phyloP scores from a whole-genome alignment of 2,888 invertebrate genomes.

The Metallyticus violacea region DNA sequence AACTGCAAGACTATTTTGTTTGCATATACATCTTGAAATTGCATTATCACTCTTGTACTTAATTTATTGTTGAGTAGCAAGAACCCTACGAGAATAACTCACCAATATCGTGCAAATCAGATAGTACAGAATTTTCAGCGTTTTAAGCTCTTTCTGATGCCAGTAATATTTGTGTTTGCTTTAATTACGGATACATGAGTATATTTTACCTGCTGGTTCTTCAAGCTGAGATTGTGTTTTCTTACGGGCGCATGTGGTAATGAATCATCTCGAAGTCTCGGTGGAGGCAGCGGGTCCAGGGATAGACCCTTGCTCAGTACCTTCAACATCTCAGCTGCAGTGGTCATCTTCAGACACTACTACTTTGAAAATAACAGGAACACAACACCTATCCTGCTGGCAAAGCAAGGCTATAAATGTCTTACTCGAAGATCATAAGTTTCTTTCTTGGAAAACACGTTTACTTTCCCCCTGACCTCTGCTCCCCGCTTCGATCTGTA shows the following conservation, averaged over 20 bases:
- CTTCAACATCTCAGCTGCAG: conserved; percentile 18
- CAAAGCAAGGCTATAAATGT: neutral
- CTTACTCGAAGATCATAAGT: neutral
- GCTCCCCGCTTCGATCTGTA: neutral
- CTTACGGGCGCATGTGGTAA: conserved; percentile 43
- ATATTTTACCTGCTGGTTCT: conserved; percentile 35
- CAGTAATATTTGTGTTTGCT: too few relatives aligned
- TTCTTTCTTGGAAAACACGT: neutral
- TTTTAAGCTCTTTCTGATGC: too few relatives aligned
- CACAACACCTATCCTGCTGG: neutral
- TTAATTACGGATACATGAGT: too few relatives aligned
- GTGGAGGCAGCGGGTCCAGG: conserved; percentile 39
- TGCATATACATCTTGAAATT: too few relatives aligned
- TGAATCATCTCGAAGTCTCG: conserved; percentile 35
- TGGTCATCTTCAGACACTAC: neutral
- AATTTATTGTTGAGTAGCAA: too few relatives aligned
- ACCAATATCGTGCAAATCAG: too few relatives aligned
- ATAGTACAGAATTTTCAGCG: too few relatives aligned
- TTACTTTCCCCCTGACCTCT: neutral
- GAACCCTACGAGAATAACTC: too few relatives aligned
- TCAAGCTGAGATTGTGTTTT: conserved; percentile 35
- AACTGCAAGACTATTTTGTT: too few relatives aligned
- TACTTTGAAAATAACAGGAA: neutral
- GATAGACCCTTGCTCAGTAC: conserved; percentile 36
- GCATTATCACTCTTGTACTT: too few relatives aligned